Conservation (phyloP, 2,888 invertebrate species). For the Erebia aethiops region DNA sequence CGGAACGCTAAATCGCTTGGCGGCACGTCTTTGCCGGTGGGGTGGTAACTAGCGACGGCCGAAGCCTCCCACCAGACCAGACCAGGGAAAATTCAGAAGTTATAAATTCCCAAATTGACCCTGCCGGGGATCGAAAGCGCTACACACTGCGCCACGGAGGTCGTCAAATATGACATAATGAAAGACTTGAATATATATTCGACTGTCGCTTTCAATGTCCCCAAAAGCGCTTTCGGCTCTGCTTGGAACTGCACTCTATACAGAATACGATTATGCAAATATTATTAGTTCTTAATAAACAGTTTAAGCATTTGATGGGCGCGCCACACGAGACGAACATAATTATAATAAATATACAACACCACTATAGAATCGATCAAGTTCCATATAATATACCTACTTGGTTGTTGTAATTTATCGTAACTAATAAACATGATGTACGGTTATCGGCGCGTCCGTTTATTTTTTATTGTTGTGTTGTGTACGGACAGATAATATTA, state of each 20-base stretch:
- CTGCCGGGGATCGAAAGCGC: no score
- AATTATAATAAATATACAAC: slow-evolving; percentile 82
- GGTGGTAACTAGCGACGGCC: no score
- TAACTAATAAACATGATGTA: slow-evolving; percentile 80
- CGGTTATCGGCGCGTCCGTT: slow-evolving; percentile 71
- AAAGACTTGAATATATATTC: not conserved
- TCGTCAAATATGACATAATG: no score
- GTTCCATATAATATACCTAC: slow-evolving; percentile 54
- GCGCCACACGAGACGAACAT: slow-evolving; percentile 61
- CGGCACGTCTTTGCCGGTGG: no score
- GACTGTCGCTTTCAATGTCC: not conserved
- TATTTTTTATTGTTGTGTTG: slow-evolving; percentile 61
- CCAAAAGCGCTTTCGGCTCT: not conserved
- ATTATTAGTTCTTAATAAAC: slow-evolving; percentile 79
- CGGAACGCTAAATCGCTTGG: no score
- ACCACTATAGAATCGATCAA: slow-evolving; percentile 79
- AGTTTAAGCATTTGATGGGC: slow-evolving; percentile 72
- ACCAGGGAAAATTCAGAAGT: no score
- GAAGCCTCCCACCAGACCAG: no score
- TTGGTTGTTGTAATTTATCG: slow-evolving; percentile 74
- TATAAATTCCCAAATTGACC: no score
- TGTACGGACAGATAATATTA: slow-evolving; percentile 63
- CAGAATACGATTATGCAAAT: slow-evolving; percentile 79
- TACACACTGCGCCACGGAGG: no score
- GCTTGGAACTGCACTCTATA: slow-evolving; percentile 5